These are phyloP conservation scores for Ceyx melanurus DNA, from an alignment of 2,113 vertebrate species.

Conservation along the genomic window DNA sequence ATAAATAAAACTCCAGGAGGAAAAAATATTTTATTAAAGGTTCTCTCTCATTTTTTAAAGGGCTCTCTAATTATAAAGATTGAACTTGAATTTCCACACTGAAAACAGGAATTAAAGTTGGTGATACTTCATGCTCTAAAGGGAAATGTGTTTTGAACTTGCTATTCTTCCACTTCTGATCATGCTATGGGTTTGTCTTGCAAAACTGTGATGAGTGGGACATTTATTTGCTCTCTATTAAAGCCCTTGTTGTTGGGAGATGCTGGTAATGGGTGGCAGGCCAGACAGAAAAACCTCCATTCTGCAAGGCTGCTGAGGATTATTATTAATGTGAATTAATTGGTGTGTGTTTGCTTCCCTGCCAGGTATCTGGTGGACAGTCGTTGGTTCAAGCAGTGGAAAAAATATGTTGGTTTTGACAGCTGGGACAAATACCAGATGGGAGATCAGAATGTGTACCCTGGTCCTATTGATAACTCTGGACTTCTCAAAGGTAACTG, in stretches of 20 bases:
- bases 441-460: conserved; percentile 98
- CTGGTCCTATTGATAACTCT: conserved; percentile 96
- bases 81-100: neutral
- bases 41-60: neutral
- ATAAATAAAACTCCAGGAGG: neutral
- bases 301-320: neutral
- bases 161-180: neutral
- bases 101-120: neutral
- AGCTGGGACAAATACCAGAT: conserved; percentile 99
- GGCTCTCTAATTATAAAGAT: neutral
- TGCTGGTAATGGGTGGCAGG: neutral
- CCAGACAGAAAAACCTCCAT: neutral
- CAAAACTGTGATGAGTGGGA: neutral
- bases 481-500: conserved; percentile 94
- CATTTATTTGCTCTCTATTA: neutral
- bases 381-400: conserved; percentile 99
- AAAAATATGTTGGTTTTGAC: conserved; percentile 99
- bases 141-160: neutral
- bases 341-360: neutral
- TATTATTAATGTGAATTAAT: neutral
- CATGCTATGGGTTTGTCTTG: neutral
- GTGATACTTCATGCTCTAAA: neutral
- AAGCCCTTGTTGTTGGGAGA: neutral
- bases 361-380: conserved; percentile 96
- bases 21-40: neutral